phyloP scores from a whole-genome alignment of 2,113 vertebrate genomes.

The Anguilla japonica region DNA sequence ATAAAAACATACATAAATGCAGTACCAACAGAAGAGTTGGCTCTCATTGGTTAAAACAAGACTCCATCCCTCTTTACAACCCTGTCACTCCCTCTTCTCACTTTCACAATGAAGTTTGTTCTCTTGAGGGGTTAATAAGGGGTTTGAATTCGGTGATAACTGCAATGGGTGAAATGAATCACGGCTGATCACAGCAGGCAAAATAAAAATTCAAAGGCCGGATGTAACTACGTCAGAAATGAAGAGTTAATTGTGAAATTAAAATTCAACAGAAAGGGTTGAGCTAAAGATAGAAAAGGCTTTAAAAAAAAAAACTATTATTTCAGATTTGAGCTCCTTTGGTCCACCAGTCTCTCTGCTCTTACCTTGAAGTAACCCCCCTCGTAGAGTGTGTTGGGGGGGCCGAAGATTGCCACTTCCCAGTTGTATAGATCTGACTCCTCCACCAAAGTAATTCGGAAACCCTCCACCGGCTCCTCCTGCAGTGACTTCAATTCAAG shows the following conservation, averaged over 20 bases:
- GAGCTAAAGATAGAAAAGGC: neutral
- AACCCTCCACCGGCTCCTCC: slow-evolving; percentile 92
- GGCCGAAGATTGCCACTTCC: slow-evolving; percentile 93
- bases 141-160: too few relatives aligned
- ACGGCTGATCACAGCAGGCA: too few relatives aligned
- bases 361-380: slow-evolving; percentile 95
- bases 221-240: too few relatives aligned
- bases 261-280: neutral
- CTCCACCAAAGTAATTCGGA: slow-evolving; percentile 90
- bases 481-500: slow-evolving; percentile 92
- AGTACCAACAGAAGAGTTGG: neutral
- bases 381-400: slow-evolving; percentile 90
- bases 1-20: neutral
- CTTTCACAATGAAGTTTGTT: too few relatives aligned
- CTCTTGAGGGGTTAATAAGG: too few relatives aligned
- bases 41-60: neutral
- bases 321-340: neutral
- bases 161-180: too few relatives aligned
- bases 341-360: neutral
- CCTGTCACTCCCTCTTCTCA: neutral
- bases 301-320: neutral
- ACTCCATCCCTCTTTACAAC: neutral
- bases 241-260: too few relatives aligned
- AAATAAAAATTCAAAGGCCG: too few relatives aligned
- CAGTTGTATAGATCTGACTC: slow-evolving; percentile 95